These are phyloP conservation scores for Rosalia funebris DNA, from an alignment of 2,888 invertebrate genomes.

Conservation along the genomic window DNA sequence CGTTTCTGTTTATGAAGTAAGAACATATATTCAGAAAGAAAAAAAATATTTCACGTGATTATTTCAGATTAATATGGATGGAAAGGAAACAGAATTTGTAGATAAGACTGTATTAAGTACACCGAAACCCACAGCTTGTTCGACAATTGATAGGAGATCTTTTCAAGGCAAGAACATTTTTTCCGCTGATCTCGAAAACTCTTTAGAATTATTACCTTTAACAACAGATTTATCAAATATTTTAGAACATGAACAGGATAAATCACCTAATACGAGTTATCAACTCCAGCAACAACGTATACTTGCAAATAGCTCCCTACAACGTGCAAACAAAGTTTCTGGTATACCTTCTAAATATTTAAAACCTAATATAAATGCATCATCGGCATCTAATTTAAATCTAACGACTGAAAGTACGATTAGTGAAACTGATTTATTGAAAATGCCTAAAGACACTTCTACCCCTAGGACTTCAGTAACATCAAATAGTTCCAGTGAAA, in stretches of 20 bases:
- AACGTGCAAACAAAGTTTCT: conserved; percentile 44
- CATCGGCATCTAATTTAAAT: conserved; percentile 26
- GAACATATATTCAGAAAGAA: too few relatives aligned
- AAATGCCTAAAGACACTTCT: conserved; percentile 48
- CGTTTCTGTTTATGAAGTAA: not conserved
- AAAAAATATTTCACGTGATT: not conserved
- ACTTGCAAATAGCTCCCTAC: conserved; percentile 48
- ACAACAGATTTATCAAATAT: conserved; percentile 30
- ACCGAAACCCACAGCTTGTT: conserved; percentile 63
- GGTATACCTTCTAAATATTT: conserved; percentile 54
- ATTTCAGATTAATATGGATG: conserved; percentile 14
- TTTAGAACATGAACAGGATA: conserved; percentile 2
- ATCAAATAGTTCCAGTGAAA: not conserved
- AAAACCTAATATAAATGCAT: conserved; percentile 37
- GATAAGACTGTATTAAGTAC: conserved; percentile 48
- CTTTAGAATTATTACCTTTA: conserved; percentile 38
- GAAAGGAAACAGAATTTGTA: conserved; percentile 19
- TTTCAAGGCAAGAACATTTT: conserved; percentile 17
- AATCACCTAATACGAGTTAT: conserved; percentile 24
- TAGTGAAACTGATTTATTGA: conserved; percentile 55
- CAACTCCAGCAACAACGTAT: conserved; percentile 45
- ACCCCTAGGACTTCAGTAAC: conserved; percentile 51
- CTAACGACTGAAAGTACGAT: conserved; percentile 52
- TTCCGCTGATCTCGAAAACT: conserved; percentile 34
- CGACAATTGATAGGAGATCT: conserved; percentile 60